Conservation (phyloP, 2,113 vertebrate species). For the Baryphthengus martii region DNA sequence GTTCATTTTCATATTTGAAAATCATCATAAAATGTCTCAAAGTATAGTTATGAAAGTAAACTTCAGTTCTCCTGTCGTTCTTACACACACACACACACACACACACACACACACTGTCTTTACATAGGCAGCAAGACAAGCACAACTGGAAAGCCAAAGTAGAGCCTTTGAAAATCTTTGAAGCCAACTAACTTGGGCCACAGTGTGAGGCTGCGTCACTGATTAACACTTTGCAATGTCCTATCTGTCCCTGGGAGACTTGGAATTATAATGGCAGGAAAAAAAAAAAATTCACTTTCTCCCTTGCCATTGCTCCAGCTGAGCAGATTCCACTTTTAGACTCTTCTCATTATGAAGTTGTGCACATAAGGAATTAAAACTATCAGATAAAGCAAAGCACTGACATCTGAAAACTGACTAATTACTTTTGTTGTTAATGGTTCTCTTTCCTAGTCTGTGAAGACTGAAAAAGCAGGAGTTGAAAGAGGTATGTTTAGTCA, state of each 20-base stretch:
- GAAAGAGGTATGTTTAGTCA: conserved; percentile 78
- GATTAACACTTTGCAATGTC: not conserved
- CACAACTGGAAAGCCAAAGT: not conserved
- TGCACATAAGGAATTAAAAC: not conserved
- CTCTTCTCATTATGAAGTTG: not conserved
- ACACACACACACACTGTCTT: not conserved
- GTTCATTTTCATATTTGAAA: not conserved
- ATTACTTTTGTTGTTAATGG: conserved; percentile 21
- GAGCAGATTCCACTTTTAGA: not conserved
- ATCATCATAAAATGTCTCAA: not conserved
- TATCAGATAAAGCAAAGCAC: not conserved
- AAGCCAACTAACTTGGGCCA: not conserved
- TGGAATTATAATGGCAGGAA: not conserved
- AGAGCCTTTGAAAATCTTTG: not conserved
- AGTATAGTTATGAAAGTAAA: not conserved
- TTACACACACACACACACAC: not conserved
- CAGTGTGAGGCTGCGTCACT: not conserved
- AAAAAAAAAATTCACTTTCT: not conserved
- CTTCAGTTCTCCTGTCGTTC: not conserved
- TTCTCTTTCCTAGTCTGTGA: conserved; percentile 84
- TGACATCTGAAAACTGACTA: conserved; percentile 25
- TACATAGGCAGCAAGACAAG: not conserved
- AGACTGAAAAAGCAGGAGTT: conserved; percentile 77
- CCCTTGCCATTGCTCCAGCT: not conserved
- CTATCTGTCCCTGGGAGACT: not conserved